Evolutionary conservation across 1,140 invertebrate species (phyloP).

Genomic region (Hirudo medicinalis): DNA sequence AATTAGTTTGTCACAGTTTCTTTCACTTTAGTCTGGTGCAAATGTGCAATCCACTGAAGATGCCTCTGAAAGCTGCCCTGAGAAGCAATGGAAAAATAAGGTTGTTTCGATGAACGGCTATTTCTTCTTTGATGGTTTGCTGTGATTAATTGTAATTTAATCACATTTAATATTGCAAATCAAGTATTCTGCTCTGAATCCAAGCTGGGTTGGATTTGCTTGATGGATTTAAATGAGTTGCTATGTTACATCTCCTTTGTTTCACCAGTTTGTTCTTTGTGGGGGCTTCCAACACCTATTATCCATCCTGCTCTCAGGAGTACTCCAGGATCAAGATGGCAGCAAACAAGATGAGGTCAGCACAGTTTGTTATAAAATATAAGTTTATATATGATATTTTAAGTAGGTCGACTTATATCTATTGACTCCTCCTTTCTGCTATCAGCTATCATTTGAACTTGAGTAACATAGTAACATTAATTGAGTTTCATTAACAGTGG

Average conservation of each 20-base stretch:
- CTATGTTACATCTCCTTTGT: background rate
- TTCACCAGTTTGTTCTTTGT: slow-evolving; percentile 59
- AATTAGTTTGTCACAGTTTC: too few relatives aligned
- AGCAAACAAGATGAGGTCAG: slow-evolving; percentile 43
- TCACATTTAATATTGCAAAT: background rate
- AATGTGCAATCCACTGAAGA: background rate
- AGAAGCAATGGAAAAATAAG: background rate
- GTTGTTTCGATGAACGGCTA: background rate
- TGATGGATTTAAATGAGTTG: background rate
- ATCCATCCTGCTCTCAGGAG: slow-evolving; percentile 77
- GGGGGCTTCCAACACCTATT: slow-evolving; percentile 74
- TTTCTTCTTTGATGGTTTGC: background rate
- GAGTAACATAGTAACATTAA: background rate
- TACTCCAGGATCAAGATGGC: slow-evolving; percentile 40
- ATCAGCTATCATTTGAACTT: background rate
- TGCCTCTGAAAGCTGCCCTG: background rate
- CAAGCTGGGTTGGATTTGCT: background rate
- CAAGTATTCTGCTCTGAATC: background rate
- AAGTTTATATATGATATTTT: too few relatives aligned
- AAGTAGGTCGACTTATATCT: too few relatives aligned
- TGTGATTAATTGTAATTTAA: slow-evolving; percentile 14
- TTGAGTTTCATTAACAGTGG: slow-evolving; percentile 50
- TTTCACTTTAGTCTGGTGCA: too few relatives aligned
- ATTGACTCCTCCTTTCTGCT: too few relatives aligned
- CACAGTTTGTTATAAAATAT: background rate